Base-by-base conservation (phyloP, 2,888 invertebrate species). In the Agapetus fuscipes region DNA sequence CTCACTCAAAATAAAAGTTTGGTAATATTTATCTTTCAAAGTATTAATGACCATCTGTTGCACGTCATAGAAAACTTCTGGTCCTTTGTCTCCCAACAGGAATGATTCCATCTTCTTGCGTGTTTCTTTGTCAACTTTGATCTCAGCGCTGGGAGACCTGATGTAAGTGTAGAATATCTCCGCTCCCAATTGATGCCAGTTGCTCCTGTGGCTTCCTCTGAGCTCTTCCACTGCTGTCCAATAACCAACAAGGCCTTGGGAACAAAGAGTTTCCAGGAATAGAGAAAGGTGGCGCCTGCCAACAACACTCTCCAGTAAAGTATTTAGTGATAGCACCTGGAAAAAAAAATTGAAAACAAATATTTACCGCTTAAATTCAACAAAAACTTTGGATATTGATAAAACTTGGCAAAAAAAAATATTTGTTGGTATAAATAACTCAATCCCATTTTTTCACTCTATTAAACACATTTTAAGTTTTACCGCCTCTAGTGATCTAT, bases 81-180 rank as follows among this genome's bases (percentile, higher is more conserved):
- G 87, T 1, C 88, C 88, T 53, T 83, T 82, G 57, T 93, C 86
- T 11, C 91, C 91, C 43, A 88, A 60, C 37, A 93, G 65, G 62
- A 91, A 93, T 10, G 83, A 76, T 58, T 91, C 91, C 78, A 93
- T 90, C 48, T 83, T 72, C 58, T 88, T 89, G 38, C 85, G 73
- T 4, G 80, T 79, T 34, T 75, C 76, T 68, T 82, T 88, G 55
- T 87, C 85, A 29, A 87, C 80, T 66, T 84, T 83, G 43, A 89
- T 80, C 56, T 83, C 83, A 1, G 84, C 83, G 43, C 80, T 80
- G 2, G 84, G 82, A 34, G 83, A 84, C 48, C 84, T 72, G 44
- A 93, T 84, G 53, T 85, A 90, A 3, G 86, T 87, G 56, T 90
- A 89, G 63, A 87, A 91, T 53, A 91, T 86, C 61, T 91, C 90